Evolutionary conservation across 2,113 vertebrate genomes (phyloP).

Genomic region (Halcyon malimbica): DNA sequence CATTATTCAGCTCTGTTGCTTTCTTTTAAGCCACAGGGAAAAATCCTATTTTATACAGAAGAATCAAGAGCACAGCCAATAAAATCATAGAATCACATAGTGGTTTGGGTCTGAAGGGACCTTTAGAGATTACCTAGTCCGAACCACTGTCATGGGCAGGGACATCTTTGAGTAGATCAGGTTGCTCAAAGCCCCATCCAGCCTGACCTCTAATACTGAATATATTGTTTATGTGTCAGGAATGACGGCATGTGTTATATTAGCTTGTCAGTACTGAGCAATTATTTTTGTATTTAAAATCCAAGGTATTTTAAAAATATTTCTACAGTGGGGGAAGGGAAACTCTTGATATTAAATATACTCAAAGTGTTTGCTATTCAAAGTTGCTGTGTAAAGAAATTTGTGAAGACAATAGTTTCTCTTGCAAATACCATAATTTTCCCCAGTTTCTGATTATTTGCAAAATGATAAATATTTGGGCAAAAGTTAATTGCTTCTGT

Average conservation of each 20-base stretch:
- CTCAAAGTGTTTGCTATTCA: neutral
- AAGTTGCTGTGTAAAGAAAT: neutral
- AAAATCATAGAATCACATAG: neutral
- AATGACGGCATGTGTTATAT: neutral
- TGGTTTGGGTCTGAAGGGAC: neutral
- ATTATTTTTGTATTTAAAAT: neutral
- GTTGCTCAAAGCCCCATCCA: neutral
- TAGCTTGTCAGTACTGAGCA: neutral
- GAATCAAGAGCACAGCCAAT: neutral
- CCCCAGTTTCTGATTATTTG: constrained; percentile 71
- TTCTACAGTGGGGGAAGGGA: neutral
- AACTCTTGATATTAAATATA: neutral
- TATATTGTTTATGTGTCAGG: neutral
- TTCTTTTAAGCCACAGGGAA: neutral
- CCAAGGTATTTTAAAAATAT: neutral
- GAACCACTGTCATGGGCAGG: neutral
- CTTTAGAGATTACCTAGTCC: neutral
- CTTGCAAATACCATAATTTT: constrained; percentile 46
- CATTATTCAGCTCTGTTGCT: neutral
- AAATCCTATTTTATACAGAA: neutral
- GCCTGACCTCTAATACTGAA: neutral
- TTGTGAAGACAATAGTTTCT: constrained; percentile 30
- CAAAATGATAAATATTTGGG: constrained; percentile 69
- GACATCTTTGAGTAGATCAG: neutral
- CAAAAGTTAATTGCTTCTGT: constrained; percentile 70